These are phyloP conservation scores for Diglossa cyanea DNA, from an alignment of 2,797 vertebrate species.

Conservation along the genomic window DNA sequence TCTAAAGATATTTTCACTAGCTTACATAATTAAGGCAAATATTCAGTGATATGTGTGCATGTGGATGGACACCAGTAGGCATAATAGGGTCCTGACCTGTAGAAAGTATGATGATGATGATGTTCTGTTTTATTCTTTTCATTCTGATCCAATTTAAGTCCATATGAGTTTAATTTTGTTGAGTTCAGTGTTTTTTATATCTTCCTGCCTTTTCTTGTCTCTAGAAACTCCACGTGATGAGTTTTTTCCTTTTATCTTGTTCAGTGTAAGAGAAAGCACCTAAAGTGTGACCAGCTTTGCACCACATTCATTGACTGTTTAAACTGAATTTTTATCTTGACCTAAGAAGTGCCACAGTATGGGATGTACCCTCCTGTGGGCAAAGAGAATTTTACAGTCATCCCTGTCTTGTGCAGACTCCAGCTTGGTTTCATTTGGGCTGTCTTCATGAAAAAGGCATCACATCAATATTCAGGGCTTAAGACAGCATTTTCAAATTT, in stretches of 20 bases:
- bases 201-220: background rate
- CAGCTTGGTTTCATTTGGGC: background rate
- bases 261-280: background rate
- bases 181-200: background rate
- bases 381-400: constrained; percentile 11
- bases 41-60: background rate
- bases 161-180: background rate
- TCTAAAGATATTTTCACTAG: background rate
- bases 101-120: background rate
- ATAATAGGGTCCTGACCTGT: background rate
- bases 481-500: background rate
- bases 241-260: background rate
- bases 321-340: background rate
- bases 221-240: accelerated
- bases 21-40: background rate
- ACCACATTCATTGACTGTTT: background rate
- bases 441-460: background rate
- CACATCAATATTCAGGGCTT: background rate
- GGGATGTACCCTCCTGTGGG: constrained; percentile 22
- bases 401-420: background rate
- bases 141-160: background rate
- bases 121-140: background rate
- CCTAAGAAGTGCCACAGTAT: accelerated
- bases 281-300: background rate
- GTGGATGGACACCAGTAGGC: background rate